phyloP scores from a whole-genome alignment of 2,113 vertebrate genomes.

The Mustelus asterias region DNA sequence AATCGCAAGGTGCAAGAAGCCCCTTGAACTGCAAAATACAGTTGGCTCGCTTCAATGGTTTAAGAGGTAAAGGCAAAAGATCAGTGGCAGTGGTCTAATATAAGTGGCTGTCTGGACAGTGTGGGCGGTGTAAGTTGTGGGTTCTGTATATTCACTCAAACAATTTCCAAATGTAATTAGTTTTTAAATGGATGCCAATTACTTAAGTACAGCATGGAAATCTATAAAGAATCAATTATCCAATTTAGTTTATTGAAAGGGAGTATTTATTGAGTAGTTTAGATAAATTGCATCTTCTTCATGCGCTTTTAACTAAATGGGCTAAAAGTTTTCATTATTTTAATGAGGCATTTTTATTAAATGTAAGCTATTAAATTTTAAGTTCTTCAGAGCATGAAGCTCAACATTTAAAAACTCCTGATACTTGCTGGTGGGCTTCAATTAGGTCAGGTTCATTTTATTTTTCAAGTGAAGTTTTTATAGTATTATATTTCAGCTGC shows the following conservation, averaged over 20 bases:
- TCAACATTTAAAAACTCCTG: background rate
- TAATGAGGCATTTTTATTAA: background rate
- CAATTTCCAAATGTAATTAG: background rate
- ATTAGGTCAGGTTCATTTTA: background rate
- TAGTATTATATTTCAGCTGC: conserved; percentile 30
- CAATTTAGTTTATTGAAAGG: background rate
- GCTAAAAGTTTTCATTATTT: background rate
- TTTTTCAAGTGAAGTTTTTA: conserved; percentile 13
- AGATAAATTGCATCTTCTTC: background rate
- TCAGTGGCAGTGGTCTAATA: background rate
- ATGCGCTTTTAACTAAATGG: background rate
- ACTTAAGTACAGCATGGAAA: conserved; percentile 15
- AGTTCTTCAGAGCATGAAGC: background rate
- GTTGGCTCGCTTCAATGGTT: background rate
- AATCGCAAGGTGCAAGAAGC: background rate
- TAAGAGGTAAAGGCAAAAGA: background rate
- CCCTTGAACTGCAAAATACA: background rate
- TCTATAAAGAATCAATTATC: background rate
- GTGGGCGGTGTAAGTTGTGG: background rate
- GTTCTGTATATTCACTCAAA: background rate
- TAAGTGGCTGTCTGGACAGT: background rate
- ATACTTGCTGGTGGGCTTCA: background rate
- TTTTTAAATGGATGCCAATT: background rate
- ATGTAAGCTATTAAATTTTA: too few species aligned
- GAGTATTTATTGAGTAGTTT: background rate